Conservation (phyloP, 2,113 vertebrate genomes). For the Apodemus sylvaticus region DNA sequence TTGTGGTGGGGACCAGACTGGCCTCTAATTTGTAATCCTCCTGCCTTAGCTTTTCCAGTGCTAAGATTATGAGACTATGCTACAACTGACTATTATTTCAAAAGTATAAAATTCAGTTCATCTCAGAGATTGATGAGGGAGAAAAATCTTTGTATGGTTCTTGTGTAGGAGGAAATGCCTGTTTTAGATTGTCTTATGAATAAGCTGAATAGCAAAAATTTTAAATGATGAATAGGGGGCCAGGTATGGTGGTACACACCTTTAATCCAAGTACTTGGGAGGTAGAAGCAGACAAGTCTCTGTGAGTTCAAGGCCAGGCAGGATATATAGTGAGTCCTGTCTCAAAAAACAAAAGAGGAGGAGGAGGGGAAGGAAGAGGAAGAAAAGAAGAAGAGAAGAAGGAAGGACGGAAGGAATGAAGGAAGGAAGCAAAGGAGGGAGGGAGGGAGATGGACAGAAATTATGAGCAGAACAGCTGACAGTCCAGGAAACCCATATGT, state of each 20-base stretch:
- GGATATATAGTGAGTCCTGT: not conserved
- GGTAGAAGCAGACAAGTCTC: not conserved
- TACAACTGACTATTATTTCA: not conserved
- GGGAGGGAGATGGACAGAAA: not conserved
- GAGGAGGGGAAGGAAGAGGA: not conserved
- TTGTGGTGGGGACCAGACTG: not conserved
- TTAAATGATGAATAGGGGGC: not conserved
- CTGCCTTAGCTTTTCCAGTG: not conserved
- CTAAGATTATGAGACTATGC: not conserved
- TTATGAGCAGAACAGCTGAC: not conserved
- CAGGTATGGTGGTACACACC: too few species aligned
- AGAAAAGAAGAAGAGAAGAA: fast-evolving
- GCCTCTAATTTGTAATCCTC: not conserved
- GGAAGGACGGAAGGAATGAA: fast-evolving
- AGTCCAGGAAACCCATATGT: not conserved
- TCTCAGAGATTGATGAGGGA: not conserved
- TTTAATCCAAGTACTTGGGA: not conserved
- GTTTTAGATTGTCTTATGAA: not conserved
- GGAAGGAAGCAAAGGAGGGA: too few species aligned
- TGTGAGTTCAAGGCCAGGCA: not conserved
- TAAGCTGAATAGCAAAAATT: not conserved
- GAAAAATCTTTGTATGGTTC: not conserved
- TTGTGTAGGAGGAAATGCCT: not conserved
- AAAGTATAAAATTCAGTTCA: not conserved
- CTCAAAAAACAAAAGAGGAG: not conserved